phyloP scores from a whole-genome alignment of 2,797 vertebrate species.

The Myotis myotis region DNA sequence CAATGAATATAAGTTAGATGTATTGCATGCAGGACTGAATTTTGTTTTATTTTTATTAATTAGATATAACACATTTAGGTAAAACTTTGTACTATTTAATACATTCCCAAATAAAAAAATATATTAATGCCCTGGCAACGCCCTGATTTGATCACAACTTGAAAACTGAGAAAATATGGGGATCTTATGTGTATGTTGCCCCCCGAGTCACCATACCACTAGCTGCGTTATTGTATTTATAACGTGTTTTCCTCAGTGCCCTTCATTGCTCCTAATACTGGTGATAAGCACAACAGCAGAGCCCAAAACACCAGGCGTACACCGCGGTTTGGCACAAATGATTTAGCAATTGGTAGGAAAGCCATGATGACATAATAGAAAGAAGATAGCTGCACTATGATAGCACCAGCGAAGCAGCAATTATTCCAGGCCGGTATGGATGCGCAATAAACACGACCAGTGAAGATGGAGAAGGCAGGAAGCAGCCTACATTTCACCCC shows the following conservation, averaged over 20 bases:
- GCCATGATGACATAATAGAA: not conserved
- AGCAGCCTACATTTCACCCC: not conserved
- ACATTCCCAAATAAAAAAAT: not conserved
- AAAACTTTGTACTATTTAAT: not conserved
- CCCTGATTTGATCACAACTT: not conserved
- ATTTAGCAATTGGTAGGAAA: not conserved
- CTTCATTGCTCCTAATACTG: not conserved
- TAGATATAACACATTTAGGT: not conserved
- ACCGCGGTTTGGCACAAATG: not conserved
- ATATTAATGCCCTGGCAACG: not conserved
- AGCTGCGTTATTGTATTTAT: not conserved
- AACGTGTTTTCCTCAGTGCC: not conserved
- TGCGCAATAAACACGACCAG: not conserved
- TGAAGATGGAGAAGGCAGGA: not conserved
- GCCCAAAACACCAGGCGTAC: not conserved
- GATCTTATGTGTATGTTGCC: not conserved
- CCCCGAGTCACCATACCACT: not conserved
- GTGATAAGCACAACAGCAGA: not conserved
- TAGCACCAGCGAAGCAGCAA: not conserved
- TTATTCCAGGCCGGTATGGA: no score
- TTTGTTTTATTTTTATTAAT: constrained; percentile 56
- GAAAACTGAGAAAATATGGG: constrained; percentile 1
- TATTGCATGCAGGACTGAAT: not conserved
- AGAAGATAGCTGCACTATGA: not conserved
- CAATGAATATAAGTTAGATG: constrained; percentile 16